Conservation (phyloP, 2,797 vertebrate species). For the Mastacembelus armatus region DNA sequence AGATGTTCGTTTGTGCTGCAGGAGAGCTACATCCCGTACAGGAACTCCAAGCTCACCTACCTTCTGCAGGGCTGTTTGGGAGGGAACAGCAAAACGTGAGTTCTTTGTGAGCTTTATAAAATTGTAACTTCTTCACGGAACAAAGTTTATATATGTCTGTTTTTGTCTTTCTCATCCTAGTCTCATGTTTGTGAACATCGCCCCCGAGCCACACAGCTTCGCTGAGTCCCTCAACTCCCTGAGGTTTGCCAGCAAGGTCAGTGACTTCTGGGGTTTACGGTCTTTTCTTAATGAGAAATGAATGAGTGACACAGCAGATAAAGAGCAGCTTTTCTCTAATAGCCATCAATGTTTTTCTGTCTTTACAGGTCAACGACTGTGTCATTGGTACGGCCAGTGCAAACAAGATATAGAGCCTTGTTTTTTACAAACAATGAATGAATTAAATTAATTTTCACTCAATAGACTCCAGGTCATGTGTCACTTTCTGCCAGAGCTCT, state of each 20-base stretch:
- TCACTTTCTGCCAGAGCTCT: no score
- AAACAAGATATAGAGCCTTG: slow-evolving; percentile 79
- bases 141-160: no score
- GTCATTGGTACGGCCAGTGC: slow-evolving; percentile 89
- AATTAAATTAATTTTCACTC: no score
- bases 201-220: slow-evolving; percentile 89
- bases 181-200: slow-evolving; percentile 93
- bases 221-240: slow-evolving; percentile 89
- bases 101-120: rapidly evolving
- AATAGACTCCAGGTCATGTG: no score
- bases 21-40: slow-evolving; percentile 89
- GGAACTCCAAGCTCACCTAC: slow-evolving; percentile 93
- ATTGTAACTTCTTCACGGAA: no score
- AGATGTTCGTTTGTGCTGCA: slow-evolving; percentile 55
- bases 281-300: neutral
- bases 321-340: neutral
- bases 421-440: neutral
- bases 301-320: neutral
- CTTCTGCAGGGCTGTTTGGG: slow-evolving; percentile 90
- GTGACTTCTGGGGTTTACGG: slow-evolving; percentile 17
- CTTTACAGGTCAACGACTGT: slow-evolving; percentile 90
- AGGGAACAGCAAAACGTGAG: slow-evolving; percentile 93
- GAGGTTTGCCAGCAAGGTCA: slow-evolving; percentile 92
- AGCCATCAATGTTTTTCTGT: no score
- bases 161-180: slow-evolving; percentile 63